phyloP scores from a whole-genome alignment of 2,113 vertebrate species.

The Centropus unirufus region DNA sequence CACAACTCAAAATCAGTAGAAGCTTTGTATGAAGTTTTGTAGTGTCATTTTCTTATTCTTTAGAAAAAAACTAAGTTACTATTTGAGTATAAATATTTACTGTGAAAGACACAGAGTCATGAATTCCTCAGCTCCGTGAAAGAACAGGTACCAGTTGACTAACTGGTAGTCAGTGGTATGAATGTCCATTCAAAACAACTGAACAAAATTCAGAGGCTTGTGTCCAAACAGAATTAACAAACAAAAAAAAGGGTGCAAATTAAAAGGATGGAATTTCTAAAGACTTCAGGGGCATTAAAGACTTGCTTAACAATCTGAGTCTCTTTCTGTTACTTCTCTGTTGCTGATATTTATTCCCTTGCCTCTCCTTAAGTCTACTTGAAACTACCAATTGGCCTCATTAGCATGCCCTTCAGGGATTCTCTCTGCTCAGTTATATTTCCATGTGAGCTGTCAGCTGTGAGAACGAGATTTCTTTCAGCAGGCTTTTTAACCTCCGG shows the following conservation, averaged over 20 bases:
- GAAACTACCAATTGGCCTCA: slow-evolving; percentile 54
- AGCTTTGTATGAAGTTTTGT: neutral
- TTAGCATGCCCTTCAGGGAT: slow-evolving; percentile 59
- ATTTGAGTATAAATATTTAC: neutral
- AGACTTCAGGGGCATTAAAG: neutral
- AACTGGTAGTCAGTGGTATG: neutral
- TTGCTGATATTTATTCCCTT: slow-evolving; percentile 59
- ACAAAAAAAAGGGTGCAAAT: neutral
- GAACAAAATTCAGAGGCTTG: neutral
- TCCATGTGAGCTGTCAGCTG: slow-evolving; percentile 37
- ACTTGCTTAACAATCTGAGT: neutral
- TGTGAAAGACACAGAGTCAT: neutral
- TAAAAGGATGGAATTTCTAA: neutral
- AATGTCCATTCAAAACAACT: neutral
- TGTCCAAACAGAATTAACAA: neutral
- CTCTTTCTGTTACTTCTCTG: slow-evolving; percentile 31
- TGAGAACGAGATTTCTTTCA: neutral
- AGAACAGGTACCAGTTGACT: neutral
- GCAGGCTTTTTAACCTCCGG: neutral
- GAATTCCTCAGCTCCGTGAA: neutral
- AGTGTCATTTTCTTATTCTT: neutral
- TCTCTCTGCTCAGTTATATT: slow-evolving; percentile 44
- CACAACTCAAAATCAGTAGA: neutral
- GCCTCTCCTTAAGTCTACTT: slow-evolving; percentile 53
- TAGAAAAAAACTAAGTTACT: neutral